These are phyloP conservation scores for Dendrolimus pini DNA, from an alignment of 2,888 invertebrate genomes.

Conservation along the genomic window DNA sequence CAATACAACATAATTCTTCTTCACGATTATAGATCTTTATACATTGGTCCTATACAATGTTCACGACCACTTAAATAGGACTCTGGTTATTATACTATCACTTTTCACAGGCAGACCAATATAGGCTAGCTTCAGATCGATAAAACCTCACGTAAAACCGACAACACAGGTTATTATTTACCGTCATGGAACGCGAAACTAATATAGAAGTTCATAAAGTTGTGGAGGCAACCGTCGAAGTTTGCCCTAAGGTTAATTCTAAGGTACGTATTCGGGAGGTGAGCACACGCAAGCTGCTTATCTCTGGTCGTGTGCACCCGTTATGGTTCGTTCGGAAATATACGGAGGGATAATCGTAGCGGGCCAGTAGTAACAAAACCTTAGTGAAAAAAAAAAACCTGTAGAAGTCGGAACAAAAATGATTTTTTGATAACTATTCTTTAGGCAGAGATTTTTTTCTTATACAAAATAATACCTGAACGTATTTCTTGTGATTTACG, in stretches of 20 bases:
- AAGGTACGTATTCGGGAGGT: background rate
- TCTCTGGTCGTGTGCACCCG: background rate
- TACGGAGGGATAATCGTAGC: background rate
- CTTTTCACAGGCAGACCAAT: background rate
- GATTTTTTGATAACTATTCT: too few relatives aligned
- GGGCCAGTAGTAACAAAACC: too few relatives aligned
- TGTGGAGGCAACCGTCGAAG: slow-evolving; percentile 6
- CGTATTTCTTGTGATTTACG: too few relatives aligned
- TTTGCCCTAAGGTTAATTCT: slow-evolving; percentile 5
- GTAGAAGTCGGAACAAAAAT: too few relatives aligned
- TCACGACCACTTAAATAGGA: background rate
- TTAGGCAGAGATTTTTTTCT: too few relatives aligned
- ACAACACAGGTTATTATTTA: slow-evolving; percentile 2
- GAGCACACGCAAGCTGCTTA: background rate
- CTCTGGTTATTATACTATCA: background rate
- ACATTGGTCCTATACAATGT: too few relatives aligned
- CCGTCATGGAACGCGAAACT: slow-evolving; percentile 6
- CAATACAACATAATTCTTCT: too few relatives aligned
- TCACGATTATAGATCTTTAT: too few relatives aligned
- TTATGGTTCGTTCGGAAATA: background rate
- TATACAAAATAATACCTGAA: too few relatives aligned
- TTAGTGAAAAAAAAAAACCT: too few relatives aligned
- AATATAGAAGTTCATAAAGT: slow-evolving; percentile 10
- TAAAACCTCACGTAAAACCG: background rate
- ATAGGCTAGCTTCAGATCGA: background rate